These are phyloP conservation scores for Chaenodraco wilsoni DNA, from an alignment of 2,797 vertebrate species.

Conservation along the genomic window DNA sequence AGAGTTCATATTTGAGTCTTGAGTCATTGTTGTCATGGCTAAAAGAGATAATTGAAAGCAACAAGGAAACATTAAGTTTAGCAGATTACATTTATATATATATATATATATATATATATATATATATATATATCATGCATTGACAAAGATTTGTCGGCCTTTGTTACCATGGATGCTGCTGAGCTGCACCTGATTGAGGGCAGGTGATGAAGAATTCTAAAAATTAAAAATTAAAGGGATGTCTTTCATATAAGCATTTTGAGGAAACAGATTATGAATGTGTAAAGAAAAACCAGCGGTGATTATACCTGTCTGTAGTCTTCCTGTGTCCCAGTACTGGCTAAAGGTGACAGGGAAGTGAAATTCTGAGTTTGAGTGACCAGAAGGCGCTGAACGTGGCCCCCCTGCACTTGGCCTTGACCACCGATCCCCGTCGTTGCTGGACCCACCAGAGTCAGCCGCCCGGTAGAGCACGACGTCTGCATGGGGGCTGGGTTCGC, in stretches of 20 bases:
- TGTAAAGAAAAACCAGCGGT: not conserved
- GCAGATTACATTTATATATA: not conserved
- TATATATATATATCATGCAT: rapidly evolving
- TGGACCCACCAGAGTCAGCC: constrained; percentile 88
- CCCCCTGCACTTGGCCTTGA: constrained; percentile 81
- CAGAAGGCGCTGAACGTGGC: constrained; percentile 89
- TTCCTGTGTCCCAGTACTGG: constrained; percentile 64
- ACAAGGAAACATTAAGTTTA: not conserved
- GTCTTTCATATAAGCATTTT: not conserved
- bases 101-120: rapidly evolving
- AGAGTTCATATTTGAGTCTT: constrained; percentile 73
- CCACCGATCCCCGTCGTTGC: constrained; percentile 75
- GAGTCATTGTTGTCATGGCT: constrained; percentile 72
- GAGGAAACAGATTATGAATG: not conserved
- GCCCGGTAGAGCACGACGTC: constrained; percentile 82
- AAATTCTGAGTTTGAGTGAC: constrained; percentile 87
- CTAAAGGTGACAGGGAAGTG: constrained; percentile 76
- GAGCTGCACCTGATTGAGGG: constrained; percentile 85
- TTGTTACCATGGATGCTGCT: constrained; percentile 86
- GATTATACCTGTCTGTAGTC: constrained; percentile 81
- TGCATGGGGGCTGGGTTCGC: constrained; percentile 76
- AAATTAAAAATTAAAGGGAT: constrained; percentile 1
- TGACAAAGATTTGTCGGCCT: not conserved
- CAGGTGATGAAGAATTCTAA: constrained; percentile 76
- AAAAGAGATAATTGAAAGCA: constrained; percentile 33